Conservation (phyloP, 2,113 vertebrate species). For the Leptocoma aspasia region DNA sequence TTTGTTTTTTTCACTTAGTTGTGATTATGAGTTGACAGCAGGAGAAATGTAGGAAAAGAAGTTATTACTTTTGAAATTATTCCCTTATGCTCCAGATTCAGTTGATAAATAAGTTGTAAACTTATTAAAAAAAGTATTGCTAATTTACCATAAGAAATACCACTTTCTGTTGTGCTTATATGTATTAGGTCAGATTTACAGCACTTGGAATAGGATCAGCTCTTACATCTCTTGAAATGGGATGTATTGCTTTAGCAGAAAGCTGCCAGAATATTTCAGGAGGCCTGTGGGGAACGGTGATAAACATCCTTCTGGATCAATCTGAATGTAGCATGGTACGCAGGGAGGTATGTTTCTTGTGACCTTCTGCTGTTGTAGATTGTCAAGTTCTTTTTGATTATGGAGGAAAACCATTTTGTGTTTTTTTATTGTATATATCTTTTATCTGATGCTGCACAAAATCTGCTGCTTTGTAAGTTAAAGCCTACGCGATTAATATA, state of each 20-base stretch:
- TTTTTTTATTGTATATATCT: background rate
- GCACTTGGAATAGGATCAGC: constrained; percentile 89
- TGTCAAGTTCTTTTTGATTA: background rate
- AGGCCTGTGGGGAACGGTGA: constrained; percentile 91
- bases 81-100: background rate
- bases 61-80: background rate
- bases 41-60: background rate
- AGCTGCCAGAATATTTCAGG: constrained; percentile 98
- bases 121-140: background rate
- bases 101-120: background rate
- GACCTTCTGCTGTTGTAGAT: background rate
- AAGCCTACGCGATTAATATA: background rate
- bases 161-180: background rate
- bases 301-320: constrained; percentile 93
- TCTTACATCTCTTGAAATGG: constrained; percentile 83
- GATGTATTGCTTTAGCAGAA: constrained; percentile 84
- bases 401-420: background rate
- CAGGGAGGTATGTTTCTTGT: constrained; percentile 81
- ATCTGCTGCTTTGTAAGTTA: background rate
- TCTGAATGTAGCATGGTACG: constrained; percentile 94
- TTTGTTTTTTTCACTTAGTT: background rate
- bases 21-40: background rate
- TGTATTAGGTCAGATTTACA: constrained; percentile 88
- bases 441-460: background rate
- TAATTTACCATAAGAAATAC: background rate